These are phyloP conservation scores for Zaprionus obscuricornis DNA, from an alignment of 2,888 invertebrate species.

Conservation along the genomic window DNA sequence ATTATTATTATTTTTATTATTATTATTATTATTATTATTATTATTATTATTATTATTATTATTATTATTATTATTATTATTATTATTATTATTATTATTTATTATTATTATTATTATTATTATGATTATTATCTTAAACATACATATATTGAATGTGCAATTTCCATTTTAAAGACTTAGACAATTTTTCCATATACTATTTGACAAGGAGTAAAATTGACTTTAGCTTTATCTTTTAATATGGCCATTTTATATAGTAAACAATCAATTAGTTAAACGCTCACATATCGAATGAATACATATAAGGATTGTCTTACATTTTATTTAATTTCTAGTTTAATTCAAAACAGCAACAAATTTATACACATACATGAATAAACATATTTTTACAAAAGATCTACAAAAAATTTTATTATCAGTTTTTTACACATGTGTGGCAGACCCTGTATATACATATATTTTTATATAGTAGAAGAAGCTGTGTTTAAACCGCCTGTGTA, in stretches of 20 bases:
- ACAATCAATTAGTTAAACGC: constrained; percentile 47
- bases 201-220: constrained; percentile 19
- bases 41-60: too few species aligned
- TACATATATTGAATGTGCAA: constrained; percentile 34
- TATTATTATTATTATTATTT: neutral
- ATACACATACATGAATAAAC: constrained; percentile 15
- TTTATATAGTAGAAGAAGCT: too few species aligned
- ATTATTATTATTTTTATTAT: too few species aligned
- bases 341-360: constrained; percentile 30
- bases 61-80: neutral
- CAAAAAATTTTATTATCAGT: too few species aligned
- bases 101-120: neutral
- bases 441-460: too few species aligned
- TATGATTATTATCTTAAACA: neutral
- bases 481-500: too few species aligned
- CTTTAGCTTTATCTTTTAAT: constrained; percentile 56
- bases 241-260: constrained; percentile 62
- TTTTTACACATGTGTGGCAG: too few species aligned
- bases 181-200: constrained; percentile 10
- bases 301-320: constrained; percentile 37
- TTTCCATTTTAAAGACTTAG: constrained; percentile 41
- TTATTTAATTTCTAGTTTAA: constrained; percentile 35
- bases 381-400: constrained; percentile 17
- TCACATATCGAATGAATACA: constrained; percentile 62
- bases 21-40: too few species aligned